Evolutionary conservation across 2,888 invertebrate genomes (phyloP).

Genomic region (Hemicrepidius hirtus): DNA sequence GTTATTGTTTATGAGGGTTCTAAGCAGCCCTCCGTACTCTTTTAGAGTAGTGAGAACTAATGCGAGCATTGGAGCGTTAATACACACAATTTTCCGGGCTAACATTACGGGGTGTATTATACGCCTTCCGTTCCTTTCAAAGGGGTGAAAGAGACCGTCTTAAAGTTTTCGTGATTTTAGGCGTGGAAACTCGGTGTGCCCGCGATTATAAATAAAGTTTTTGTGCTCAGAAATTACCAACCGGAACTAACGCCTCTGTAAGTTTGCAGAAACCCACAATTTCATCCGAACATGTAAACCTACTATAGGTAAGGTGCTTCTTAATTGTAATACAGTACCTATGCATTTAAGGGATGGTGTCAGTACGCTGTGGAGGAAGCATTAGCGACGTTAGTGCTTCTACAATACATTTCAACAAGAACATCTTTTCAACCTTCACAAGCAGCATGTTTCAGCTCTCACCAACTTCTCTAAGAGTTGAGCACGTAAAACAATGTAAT

Average conservation of each 20-base stretch:
- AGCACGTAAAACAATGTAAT: slow-evolving; percentile 56
- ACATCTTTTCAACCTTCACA: slow-evolving; percentile 32
- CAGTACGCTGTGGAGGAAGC: slow-evolving; percentile 33
- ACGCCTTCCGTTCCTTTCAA: slow-evolving; percentile 27
- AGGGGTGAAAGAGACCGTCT: slow-evolving; percentile 34
- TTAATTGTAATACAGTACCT: slow-evolving; percentile 42
- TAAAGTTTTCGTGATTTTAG: slow-evolving; percentile 40
- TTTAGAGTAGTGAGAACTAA: slow-evolving; percentile 28
- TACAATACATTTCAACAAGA: slow-evolving; percentile 26
- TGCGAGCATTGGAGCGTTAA: slow-evolving; percentile 28
- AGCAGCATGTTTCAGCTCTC: slow-evolving; percentile 38
- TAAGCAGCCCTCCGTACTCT: slow-evolving; percentile 14
- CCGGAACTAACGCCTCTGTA: slow-evolving; percentile 24
- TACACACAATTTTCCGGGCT: slow-evolving; percentile 39
- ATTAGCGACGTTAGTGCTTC: slow-evolving; percentile 38
- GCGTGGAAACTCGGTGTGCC: slow-evolving; percentile 31
- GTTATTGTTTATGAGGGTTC: slow-evolving; percentile 31
- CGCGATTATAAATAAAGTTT: slow-evolving; percentile 38
- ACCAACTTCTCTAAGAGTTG: slow-evolving; percentile 44
- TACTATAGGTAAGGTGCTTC: slow-evolving; percentile 29
- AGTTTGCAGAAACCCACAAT: slow-evolving; percentile 37
- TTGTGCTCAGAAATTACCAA: slow-evolving; percentile 35
- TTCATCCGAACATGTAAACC: slow-evolving; percentile 36
- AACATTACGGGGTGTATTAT: slow-evolving; percentile 32
- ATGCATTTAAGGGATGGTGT: slow-evolving; percentile 33